Base-by-base conservation (phyloP, 30 jellyfish, hydroid and myxozoan species). In the Aurelia sp. region DNA sequence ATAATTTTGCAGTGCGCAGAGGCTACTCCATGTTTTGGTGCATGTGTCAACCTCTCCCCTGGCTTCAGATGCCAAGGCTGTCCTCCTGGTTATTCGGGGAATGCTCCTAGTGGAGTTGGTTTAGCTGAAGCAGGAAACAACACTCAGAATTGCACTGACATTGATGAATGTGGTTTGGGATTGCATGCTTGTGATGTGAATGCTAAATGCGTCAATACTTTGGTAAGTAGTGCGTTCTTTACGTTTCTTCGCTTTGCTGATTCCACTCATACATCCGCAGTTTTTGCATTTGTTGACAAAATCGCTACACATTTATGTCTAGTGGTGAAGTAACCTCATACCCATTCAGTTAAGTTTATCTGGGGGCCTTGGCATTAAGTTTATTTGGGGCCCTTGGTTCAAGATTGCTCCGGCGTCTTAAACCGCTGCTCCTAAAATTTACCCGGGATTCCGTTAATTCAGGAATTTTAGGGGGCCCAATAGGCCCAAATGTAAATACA, bases 1-100 rank as follows among this genome's bases (percentile, higher is more conserved):
- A 37, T 37, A 51, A 19, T 62, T 73, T 73, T 65, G 21, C 71
- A 82, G 97, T 90, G 97, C 72, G 47, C 88, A 16, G 83, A 70
- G 76, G 87, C 87, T 53, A 11, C 78, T 27, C 89, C 88, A 19
- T 82, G 95, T 64, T 77, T 76, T 50, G 86, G 81, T n/a, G 48
- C 75, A 16, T 94, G 99, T 60, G 85, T 89, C 31, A 94, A 94
- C 69, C 86, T 94, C 23, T 71, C 92, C 6, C 99, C 99, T 82
- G 99, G 99, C 15, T 94, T 60, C 86, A 69, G 96, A 41, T 94
- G 99, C 79, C 77, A 81, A 22, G 99, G 99, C 3, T 94, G 99
- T 78, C 96, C 96, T 58, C 89, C 97, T 6, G 99, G 99, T 18
- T 94, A 74, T 63, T 20, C 88, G 15, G 99, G 99, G 33, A 94